phyloP scores from a whole-genome alignment of 2,888 invertebrate species.

The Cacoxenus indagator region DNA sequence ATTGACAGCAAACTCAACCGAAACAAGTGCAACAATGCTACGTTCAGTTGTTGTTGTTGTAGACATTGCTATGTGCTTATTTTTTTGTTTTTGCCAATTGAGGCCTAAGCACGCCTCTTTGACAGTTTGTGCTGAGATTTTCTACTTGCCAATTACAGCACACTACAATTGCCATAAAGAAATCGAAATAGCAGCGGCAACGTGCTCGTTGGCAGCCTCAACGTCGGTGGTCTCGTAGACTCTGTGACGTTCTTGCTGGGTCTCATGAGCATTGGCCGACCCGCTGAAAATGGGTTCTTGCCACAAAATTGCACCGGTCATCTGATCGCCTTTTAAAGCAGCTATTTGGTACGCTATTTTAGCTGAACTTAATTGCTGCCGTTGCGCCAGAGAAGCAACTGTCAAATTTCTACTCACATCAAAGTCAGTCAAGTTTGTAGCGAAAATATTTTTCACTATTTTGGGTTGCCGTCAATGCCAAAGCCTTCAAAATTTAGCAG shows the following conservation, averaged over 20 bases:
- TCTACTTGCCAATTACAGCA: conserved; percentile 55
- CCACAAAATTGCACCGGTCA: conserved; percentile 6
- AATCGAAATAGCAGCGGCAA: conserved; percentile 18
- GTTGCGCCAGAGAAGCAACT: background rate
- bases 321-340: conserved; percentile 38
- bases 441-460: background rate
- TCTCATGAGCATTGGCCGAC: conserved; percentile 40
- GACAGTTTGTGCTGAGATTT: conserved; percentile 35
- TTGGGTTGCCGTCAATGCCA: too few species aligned
- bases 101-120: conserved; percentile 3
- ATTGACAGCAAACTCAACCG: background rate
- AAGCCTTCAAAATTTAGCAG: too few species aligned
- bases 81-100: conserved; percentile 9
- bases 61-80: too few species aligned
- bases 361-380: background rate
- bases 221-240: conserved; percentile 46
- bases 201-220: conserved; percentile 18
- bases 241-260: background rate
- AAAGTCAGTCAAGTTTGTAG: too few species aligned
- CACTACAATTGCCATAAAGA: background rate
- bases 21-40: conserved; percentile 14
- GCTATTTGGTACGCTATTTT: conserved; percentile 21
- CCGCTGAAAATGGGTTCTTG: conserved; percentile 51
- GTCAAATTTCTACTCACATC: background rate
- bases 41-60: background rate